Percentiles rank a stretch among this genome's conserved stretches.
These are phyloP conservation scores for Idaea dimidiata DNA, from an alignment of 2,888 invertebrate species.

Conservation along the genomic window DNA sequence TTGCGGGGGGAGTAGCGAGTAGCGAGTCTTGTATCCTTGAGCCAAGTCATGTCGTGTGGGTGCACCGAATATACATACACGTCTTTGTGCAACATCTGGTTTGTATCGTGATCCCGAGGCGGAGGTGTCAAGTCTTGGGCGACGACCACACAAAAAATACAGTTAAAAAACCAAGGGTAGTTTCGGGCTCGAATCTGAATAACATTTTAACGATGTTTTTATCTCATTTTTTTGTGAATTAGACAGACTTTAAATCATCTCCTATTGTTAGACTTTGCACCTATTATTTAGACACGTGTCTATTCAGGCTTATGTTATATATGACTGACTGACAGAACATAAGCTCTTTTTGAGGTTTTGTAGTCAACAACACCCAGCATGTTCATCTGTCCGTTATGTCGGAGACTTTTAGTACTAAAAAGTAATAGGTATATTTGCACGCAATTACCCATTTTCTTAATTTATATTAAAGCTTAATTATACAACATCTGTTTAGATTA, in stretches of 20 bases:
- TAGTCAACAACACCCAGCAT: too few species aligned
- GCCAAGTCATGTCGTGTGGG: not conserved
- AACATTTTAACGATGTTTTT: constrained; percentile 2
- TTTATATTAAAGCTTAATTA: not conserved
- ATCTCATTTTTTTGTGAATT: constrained; percentile 2
- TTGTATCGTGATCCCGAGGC: constrained; percentile 48
- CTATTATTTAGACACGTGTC: not conserved
- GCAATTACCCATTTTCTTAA: not conserved
- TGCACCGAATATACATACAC: constrained; percentile 36
- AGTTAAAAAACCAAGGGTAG: constrained; percentile 1
- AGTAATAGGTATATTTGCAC: too few species aligned
- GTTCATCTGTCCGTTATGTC: too few species aligned
- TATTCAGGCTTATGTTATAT: not conserved
- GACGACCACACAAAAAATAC: constrained; percentile 24
- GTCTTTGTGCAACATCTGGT: constrained; percentile 72
- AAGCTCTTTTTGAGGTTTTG: too few species aligned
- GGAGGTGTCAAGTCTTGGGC: constrained; percentile 34
- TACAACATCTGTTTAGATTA: not conserved
- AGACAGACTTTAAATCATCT: constrained; percentile 13
- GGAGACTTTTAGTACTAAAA: too few species aligned
- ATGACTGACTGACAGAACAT: too few species aligned
- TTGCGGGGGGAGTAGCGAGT: constrained; percentile 42
- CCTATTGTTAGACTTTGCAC: not conserved
- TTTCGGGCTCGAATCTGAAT: not conserved
- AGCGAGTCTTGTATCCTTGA: constrained; percentile 7